Conservation (phyloP, 1,140 invertebrate species). For the Alviniconcha marisindica region DNA sequence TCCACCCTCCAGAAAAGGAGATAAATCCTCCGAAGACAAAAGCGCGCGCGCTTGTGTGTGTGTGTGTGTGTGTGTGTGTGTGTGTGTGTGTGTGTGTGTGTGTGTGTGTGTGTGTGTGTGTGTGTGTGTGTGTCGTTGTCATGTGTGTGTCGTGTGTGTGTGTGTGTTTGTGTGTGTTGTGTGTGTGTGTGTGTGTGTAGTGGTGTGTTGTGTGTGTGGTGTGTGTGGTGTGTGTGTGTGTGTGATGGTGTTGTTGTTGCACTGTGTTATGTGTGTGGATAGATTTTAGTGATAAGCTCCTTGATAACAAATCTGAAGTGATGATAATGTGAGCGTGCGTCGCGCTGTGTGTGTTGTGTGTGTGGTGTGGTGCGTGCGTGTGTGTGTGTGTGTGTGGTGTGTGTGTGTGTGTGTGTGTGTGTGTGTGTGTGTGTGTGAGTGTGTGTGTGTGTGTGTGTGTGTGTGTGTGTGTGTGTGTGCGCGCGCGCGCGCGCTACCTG, state of each 20-base stretch:
- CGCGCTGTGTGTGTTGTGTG: background rate
- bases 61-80: background rate
- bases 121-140: no score
- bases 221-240: background rate
- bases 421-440: background rate
- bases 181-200: background rate
- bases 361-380: background rate
- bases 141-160: slow-evolving; percentile 20
- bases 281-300: no score
- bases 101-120: slow-evolving; percentile 14
- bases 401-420: background rate
- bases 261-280: background rate
- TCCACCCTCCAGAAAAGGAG: no score
- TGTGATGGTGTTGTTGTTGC: background rate
- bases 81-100: slow-evolving; percentile 3
- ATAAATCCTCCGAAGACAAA: no score
- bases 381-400: slow-evolving; percentile 3
- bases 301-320: no score
- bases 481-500: background rate
- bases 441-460: slow-evolving; percentile 26
- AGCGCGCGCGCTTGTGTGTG: background rate
- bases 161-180: background rate
- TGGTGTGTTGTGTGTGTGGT: background rate
- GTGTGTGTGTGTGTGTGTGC: slow-evolving; percentile 21
- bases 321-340: no score